Base-by-base conservation (phyloP, 53 echinoderm and acorn worm genomes). In the Astropecten irregularis region DNA sequence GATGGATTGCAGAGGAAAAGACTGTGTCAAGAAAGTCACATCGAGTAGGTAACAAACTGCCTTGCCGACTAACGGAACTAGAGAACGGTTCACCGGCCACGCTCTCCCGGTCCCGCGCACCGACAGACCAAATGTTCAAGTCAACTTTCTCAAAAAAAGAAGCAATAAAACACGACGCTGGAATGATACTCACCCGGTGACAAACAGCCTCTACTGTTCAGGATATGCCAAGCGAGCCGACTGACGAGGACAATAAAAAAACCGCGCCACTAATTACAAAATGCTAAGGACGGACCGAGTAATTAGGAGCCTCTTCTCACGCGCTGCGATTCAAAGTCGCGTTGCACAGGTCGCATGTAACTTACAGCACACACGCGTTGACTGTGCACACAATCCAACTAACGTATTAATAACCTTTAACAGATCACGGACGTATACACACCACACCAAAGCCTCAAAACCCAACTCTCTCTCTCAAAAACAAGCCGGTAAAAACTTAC, bases 251-350 rank as follows among this genome's bases (percentile, higher is more conserved):
- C 71, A 84, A 71, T 46, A 48, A 85, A n/a, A n/a, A 84, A 71
- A 85, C 62, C 71, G 60, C 61, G 60, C 73, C 46, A 85, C 85
- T 85, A 85, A 85, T 85, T 85, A 85, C 57, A 59, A 82, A n/a
- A 81, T 81, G 81, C 64, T 82, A 82, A 82, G 88, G 72, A 82
- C 66, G 88, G 73, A 67, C 53, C 62, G 65, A 88, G 73, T 88
- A 88, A 88, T 88, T 88, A 88, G 88, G 66, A 39, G 73, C 83
- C 73, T 71, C 73, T 25, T 88, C 62, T 70, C 88, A 88, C 88
- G 66, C 62, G 82, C 55, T 62, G 69, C 53, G 46, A 83, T 73
- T 82, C 82, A 71, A 53, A 82, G 58, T 83, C 31, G 73, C n/a
- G n/a, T n/a, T 73, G 76, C 83, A 82, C 83, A 61, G 54, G 64